Base-by-base conservation (phyloP, 1,140 invertebrate genomes). In the Drosophila biarmipes region DNA sequence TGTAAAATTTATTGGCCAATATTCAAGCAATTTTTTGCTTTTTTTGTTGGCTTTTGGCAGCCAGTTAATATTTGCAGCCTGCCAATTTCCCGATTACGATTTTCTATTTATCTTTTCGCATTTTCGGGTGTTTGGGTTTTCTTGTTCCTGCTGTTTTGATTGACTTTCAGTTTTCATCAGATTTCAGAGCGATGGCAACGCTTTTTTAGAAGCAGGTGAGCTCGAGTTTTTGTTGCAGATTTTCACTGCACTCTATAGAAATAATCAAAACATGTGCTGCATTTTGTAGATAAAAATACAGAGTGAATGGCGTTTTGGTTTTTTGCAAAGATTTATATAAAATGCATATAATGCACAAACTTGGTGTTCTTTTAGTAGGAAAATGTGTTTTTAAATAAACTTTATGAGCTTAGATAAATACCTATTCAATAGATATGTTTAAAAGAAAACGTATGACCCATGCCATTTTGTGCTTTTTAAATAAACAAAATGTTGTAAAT, bases 1-100 rank as follows among this genome's bases (percentile, higher is more conserved):
- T 82, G 84, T 74, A 84, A 78, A 79, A 89, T 90, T 87, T 90
- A 90, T 90, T 90, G 79, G 87, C 87, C 87, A 90, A 84, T 82
- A 90, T 87, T 89, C 79, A 89, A 87, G 35, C 45, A 71, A 78
- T 51, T 62, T 71, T 78, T 73, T 54, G n/a, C n/a, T 66, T 42
- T 51, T 46, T 38, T 59, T 45, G 57, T 46, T 59, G 58, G 49
- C 37, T 79, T 79, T 87, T 87, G 84, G 79, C 84, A 89, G 84
- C 24, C 79, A 87, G 84, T 87, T 87, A 87, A 87, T 87, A 87
- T 87, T 89, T 55, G 72, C 75, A 73, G 71, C 80, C 73, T 87
- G 81, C 81, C 81, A 85, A 85, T 85, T 85, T 85, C 68, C 52
- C 51, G 48, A 45, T 62, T 76, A 69, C 63, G 58, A 62, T 66